phyloP scores from a whole-genome alignment of 2,113 vertebrate species.

The Lucifuga dentata region DNA sequence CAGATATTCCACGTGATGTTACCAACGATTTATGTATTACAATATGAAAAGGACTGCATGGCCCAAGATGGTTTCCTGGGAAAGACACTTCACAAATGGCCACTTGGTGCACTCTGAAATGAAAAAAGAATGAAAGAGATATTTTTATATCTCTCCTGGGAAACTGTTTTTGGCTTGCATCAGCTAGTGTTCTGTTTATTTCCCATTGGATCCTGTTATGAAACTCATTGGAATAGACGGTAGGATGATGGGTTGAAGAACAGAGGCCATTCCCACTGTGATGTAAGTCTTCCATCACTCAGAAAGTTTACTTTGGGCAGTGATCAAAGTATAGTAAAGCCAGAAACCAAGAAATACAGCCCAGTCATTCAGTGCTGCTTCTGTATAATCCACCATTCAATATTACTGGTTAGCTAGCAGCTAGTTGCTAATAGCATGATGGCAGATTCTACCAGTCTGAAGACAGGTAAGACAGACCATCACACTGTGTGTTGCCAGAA shows the following conservation, averaged over 20 bases:
- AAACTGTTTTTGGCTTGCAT: not conserved
- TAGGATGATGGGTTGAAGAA: too few species aligned
- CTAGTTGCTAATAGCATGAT: conserved; percentile 3
- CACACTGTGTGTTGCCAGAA: not conserved
- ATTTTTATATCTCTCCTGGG: too few species aligned
- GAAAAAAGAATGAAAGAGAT: too few species aligned
- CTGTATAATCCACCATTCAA: conserved; percentile 12
- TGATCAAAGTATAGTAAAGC: conserved; percentile 10
- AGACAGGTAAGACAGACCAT: not conserved
- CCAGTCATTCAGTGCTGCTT: not conserved
- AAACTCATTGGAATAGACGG: conserved; percentile 27
- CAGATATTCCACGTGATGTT: too few species aligned
- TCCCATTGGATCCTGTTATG: conserved; percentile 22
- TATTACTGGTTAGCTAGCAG: not conserved
- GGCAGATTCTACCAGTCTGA: not conserved
- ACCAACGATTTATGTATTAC: too few species aligned
- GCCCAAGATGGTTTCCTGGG: too few species aligned
- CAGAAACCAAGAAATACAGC: conserved; percentile 4
- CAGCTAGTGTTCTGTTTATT: conserved; percentile 35
- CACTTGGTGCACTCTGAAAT: too few species aligned
- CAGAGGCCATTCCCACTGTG: too few species aligned
- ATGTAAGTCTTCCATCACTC: too few species aligned
- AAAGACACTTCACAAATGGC: too few species aligned
- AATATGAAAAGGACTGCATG: too few species aligned
- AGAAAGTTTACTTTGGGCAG: not conserved